Conservation (phyloP, 2,888 invertebrate genomes). For the Lasioglossum zephyrum region DNA sequence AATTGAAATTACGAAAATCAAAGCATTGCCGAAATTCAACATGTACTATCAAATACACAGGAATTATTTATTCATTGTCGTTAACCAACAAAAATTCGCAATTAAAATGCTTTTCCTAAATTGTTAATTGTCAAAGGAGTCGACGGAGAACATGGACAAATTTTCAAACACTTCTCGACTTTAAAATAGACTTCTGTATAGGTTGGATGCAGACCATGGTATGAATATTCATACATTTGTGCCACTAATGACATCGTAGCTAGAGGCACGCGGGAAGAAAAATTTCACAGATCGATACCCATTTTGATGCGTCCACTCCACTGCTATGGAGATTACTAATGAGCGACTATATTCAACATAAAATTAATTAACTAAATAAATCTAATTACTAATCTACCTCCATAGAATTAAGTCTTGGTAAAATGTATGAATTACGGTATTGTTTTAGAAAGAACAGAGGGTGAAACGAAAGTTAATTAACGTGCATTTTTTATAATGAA, state of each 20-base stretch:
- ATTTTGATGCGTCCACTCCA: background rate
- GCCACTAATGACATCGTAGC: constrained; percentile 2
- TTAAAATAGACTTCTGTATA: constrained; percentile 4
- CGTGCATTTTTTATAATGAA: background rate
- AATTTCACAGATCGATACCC: constrained; percentile 7
- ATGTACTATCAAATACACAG: too few species aligned
- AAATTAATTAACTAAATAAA: background rate
- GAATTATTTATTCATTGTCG: background rate
- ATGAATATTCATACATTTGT: constrained; percentile 13
- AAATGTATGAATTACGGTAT: background rate
- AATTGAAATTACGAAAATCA: too few species aligned
- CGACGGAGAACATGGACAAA: background rate
- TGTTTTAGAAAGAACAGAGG: background rate
- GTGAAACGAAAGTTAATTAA: background rate
- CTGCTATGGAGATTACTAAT: background rate
- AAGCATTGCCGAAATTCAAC: too few species aligned
- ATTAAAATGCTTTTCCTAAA: background rate
- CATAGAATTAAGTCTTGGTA: background rate
- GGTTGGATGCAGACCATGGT: background rate
- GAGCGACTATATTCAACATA: background rate
- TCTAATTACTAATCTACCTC: background rate
- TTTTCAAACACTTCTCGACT: background rate
- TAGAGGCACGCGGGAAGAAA: background rate
- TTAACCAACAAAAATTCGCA: background rate
- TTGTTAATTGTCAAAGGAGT: background rate